Evolutionary conservation across 2,113 vertebrate species (phyloP).

Genomic region (Cinclus cinclus): DNA sequence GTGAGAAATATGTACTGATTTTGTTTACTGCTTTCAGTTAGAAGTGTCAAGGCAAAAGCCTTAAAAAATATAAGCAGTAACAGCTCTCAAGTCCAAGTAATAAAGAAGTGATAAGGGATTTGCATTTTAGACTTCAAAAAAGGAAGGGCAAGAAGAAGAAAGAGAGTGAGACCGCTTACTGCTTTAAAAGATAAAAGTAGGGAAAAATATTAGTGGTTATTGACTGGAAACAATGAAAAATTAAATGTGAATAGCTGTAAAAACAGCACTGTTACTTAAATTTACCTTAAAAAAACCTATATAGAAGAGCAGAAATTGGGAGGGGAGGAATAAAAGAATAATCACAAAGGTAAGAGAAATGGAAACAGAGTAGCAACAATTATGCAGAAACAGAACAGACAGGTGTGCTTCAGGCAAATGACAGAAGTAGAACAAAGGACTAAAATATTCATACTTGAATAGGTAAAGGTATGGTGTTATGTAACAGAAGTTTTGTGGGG

Average conservation of each 20-base stretch:
- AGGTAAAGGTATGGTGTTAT: not conserved
- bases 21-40: not conserved
- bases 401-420: not conserved
- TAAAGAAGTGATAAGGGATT: not conserved
- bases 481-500: not conserved
- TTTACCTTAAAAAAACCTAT: not conserved
- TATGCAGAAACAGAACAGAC: not conserved
- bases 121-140: not conserved
- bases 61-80: not conserved
- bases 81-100: not conserved
- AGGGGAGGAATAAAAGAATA: not conserved
- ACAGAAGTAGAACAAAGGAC: not conserved
- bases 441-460: not conserved
- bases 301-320: not conserved
- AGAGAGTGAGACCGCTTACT: not conserved
- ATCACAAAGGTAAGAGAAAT: not conserved
- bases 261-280: not conserved
- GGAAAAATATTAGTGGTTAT: not conserved
- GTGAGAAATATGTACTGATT: not conserved
- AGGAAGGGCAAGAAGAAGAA: not conserved
- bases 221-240: not conserved
- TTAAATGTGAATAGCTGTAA: not conserved
- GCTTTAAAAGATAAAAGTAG: not conserved
- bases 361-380: not conserved
- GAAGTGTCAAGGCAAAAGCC: not conserved